Base-by-base conservation (phyloP, 2,888 invertebrate genomes). In the Colostygia pectinataria region DNA sequence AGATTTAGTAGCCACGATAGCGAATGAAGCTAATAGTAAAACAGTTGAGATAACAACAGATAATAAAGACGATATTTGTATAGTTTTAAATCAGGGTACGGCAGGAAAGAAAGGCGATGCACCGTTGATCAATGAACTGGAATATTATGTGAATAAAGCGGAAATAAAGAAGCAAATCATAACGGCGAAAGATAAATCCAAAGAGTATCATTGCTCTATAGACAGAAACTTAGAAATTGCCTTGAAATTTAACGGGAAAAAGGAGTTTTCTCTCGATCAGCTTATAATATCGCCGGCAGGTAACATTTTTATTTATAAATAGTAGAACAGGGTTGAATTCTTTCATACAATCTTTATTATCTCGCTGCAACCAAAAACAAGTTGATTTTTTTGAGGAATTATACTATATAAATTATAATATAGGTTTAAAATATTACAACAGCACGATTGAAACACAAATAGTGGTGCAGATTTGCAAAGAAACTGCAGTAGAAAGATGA, bases 211-310 rank as follows among this genome's bases (percentile, higher is more conserved):
- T 44, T 80, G 81, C 59, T 59, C 65, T 7, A 82, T 86, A 41
- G 84, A 85, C 47, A 77, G 60, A 50, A 85, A 86, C 59, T 65
- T 89, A 43, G 75, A 80, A 33, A 67, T 70, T 36, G 87, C 84
- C 2, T 66, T 87, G 46, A 70, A 74, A 44, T 68, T 78, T 65
- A 65, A 66, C 3, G 58, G 60, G 15, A 71, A 68, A 45, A 54
- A 73, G 31, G 66, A 77, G 32, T 68, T 79, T 47, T 66, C 66
- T 18, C 61, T 89, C 8, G 77, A 82, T 13, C 76, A 79, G 34
- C 54, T 90, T 38, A 61, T 89, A 31, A 60, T 63, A 27, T 79
- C 86, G 8, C 84, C 87, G 20, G 66, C 66, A 69, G 77, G 82
- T 84, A 74, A 59, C 6, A 2, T 12, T 7, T 9, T 24, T 24